These are phyloP conservation scores for Salvelinus fontinalis DNA, from an alignment of 2,113 vertebrate genomes.

Conservation along the genomic window DNA sequence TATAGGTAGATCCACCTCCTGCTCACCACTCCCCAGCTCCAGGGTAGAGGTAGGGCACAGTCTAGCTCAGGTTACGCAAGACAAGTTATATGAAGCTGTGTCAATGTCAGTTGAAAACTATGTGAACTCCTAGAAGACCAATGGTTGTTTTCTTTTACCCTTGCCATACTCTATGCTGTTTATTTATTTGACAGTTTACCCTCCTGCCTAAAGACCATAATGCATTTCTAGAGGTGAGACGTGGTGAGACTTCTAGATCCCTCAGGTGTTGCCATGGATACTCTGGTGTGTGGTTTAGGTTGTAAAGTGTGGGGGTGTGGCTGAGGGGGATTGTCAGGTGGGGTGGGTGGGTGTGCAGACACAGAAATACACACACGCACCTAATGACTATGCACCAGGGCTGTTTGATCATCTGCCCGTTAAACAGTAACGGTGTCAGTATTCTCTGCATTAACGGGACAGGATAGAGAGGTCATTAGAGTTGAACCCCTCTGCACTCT, in stretches of 20 bases:
- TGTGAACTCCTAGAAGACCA: too few species aligned
- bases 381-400: conserved; percentile 27
- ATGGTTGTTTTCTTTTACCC: too few species aligned
- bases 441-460: conserved; percentile 55
- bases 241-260: conserved; percentile 27
- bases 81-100: too few species aligned
- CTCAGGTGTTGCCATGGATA: conserved; percentile 55
- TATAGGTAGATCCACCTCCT: too few species aligned
- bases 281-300: conserved; percentile 49
- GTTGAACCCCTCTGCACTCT: conserved; percentile 50
- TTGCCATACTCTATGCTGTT: too few species aligned
- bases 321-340: background rate
- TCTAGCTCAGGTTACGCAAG: too few species aligned
- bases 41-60: background rate
- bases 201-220: conserved; percentile 39
- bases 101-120: too few species aligned
- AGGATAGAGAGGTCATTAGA: conserved; percentile 41
- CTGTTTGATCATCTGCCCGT: conserved; percentile 65
- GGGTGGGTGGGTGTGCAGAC: conserved; percentile 4
- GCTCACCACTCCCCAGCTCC: too few species aligned
- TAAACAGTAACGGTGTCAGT: conserved; percentile 58
- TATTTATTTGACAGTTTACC: conserved; percentile 1
- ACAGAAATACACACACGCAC: background rate
- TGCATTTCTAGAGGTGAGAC: background rate
- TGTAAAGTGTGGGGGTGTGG: conserved; percentile 3